Evolutionary conservation across 1,140 invertebrate species (phyloP), one percentile per base, ranked within the genome.

Genomic region (Meloidogyne chitwoodi): DNA sequence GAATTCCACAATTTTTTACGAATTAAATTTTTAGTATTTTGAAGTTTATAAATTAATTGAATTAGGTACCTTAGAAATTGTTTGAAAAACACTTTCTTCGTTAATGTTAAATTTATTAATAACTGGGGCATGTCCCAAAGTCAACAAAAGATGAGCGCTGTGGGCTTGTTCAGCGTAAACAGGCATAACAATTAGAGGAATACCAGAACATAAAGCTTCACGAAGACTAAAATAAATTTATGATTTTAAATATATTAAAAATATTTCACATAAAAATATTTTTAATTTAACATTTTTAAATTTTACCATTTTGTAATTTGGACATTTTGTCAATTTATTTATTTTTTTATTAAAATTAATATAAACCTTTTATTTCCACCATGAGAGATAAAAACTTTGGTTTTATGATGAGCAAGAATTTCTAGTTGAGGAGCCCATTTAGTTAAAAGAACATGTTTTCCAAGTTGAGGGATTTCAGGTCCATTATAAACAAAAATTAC

Each of bases 371-470:
- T 79, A 24, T 63, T 38, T 6, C 78, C 78, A 6, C 79, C 74
- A 44, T 79, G 78, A 8, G 74, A 66, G 34, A 79, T 27, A 67
- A 79, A 79, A 24, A 68, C 79, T 16, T 71, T 77, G 8, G 79
- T 75, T 29, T 56, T 79, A 31, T 75, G 72, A 80, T 79, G 78
- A n/a, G 67, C 77, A 3, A 79, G 79, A 34, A 79, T 68, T 29
- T 80, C 78, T 10, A 68, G 31, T 41, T 79, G 78, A 34, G 78
- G 79, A 16, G 78, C 70, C 78, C 78, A 79, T 44, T 81, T 68
- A 48, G 67, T 24, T 24, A 80, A 19, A 26, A 72, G 41, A 5
- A 79, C 38, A 24, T 68, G 16, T n/a, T 48, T 66, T 14, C 12
- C 22, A 14, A 56, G 29, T 27, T 74, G 11, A 11, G 74, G 65